A percentile compares a stretch with the other conserved stretches of the same genome.
phyloP scores from a whole-genome alignment of 2,888 invertebrate genomes.

The Liopterus haemorrhoidalis region DNA sequence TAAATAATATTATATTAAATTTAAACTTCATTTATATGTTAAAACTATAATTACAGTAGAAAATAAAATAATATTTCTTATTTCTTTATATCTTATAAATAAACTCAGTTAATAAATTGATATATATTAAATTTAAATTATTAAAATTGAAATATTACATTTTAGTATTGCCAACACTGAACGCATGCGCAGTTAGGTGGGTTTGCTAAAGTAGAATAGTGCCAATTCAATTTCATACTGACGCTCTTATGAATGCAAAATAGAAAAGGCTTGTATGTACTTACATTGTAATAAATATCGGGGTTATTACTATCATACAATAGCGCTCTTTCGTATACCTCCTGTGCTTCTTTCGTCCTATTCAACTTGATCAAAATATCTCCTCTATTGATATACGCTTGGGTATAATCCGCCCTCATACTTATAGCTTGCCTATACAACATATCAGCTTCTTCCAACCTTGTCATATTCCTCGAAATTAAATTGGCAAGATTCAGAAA shows the following conservation, averaged over 20 bases:
- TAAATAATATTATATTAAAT: too few relatives aligned
- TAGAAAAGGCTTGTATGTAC: constrained; percentile 41
- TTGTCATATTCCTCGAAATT: constrained; percentile 85
- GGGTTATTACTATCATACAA: constrained; percentile 90
- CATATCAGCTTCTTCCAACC: constrained; percentile 90
- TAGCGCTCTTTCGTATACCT: constrained; percentile 88
- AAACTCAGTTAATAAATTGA: too few relatives aligned
- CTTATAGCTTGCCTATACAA: constrained; percentile 92
- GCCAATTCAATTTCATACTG: not conserved
- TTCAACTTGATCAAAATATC: constrained; percentile 93
- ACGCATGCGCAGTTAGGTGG: not conserved
- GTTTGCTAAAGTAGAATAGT: too few relatives aligned
- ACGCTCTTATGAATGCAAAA: constrained; percentile 1
- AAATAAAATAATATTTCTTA: too few relatives aligned
- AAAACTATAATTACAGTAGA: too few relatives aligned
- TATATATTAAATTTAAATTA: too few relatives aligned
- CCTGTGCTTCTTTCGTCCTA: constrained; percentile 88
- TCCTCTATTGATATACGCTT: constrained; percentile 95
- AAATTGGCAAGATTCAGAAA: constrained; percentile 92
- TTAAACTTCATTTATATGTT: too few relatives aligned
- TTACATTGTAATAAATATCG: constrained; percentile 90
- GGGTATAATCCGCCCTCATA: constrained; percentile 93
- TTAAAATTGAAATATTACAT: not conserved
- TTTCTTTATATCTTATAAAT: too few relatives aligned
- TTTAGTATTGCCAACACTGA: not conserved